These are phyloP conservation scores for Bambusicola thoracicus DNA, from an alignment of 2,113 vertebrate genomes.

Conservation along the genomic window DNA sequence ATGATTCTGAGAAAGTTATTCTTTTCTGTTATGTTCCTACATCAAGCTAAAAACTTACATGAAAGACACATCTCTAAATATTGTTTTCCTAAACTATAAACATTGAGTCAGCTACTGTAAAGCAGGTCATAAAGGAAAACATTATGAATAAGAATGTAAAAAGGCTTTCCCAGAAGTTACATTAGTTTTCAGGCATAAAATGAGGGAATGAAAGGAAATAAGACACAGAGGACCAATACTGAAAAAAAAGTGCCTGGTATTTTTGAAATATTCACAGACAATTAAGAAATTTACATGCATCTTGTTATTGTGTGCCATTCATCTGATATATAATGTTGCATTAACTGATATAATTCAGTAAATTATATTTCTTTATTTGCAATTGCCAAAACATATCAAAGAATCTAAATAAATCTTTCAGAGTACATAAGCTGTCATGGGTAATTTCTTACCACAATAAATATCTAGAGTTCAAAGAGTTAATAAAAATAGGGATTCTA, in stretches of 20 bases:
- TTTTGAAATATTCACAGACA: background rate
- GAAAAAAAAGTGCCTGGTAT: background rate
- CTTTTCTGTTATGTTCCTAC: background rate
- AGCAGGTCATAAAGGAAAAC: background rate
- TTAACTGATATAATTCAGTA: conserved; percentile 1
- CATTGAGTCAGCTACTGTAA: background rate
- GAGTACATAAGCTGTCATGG: background rate
- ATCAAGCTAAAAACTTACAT: background rate
- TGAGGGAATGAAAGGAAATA: background rate
- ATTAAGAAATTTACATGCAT: background rate
- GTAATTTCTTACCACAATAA: conserved; percentile 52
- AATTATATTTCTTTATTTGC: background rate
- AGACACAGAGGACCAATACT: background rate
- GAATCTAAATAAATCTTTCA: conserved; percentile 25
- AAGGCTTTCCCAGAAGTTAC: background rate
- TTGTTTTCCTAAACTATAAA: background rate
- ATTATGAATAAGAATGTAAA: background rate
- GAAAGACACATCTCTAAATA: background rate
- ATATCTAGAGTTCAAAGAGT: conserved; percentile 56
- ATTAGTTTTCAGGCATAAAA: background rate
- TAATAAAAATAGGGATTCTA: conserved; percentile 62
- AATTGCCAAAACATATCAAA: conserved; percentile 7
- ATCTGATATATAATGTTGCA: background rate
- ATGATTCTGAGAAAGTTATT: background rate
- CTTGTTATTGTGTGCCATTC: background rate